Conservation (phyloP, 2,113 vertebrate genomes). For the Mixornis gularis region DNA sequence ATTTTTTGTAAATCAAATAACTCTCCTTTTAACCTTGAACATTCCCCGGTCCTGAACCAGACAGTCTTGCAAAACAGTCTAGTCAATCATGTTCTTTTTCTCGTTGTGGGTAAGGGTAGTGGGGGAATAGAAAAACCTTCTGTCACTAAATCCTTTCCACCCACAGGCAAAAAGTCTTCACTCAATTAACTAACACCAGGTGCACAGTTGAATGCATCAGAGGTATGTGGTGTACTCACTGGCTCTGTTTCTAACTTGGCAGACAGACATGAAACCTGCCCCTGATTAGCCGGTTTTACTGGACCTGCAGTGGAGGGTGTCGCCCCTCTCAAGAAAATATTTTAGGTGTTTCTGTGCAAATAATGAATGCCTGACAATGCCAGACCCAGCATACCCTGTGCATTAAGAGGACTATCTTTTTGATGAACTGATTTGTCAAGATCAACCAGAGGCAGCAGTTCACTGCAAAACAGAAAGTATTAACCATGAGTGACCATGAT, state of each 20-base stretch:
- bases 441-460: neutral
- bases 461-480: neutral
- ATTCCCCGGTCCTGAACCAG: constrained; percentile 20
- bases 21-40: constrained; percentile 22
- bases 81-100: constrained; percentile 61
- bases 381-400: neutral
- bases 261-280: constrained; percentile 33
- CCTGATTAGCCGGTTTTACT: constrained; percentile 53
- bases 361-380: neutral
- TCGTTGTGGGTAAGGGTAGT: constrained; percentile 12
- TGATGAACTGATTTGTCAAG: neutral
- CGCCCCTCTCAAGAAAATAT: neutral
- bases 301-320: neutral
- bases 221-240: constrained; percentile 53
- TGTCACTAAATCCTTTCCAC: constrained; percentile 71
- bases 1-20: constrained; percentile 48
- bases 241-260: constrained; percentile 44
- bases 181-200: constrained; percentile 74
- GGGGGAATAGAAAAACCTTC: constrained; percentile 59
- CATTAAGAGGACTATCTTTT: neutral
- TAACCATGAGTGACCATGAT: neutral
- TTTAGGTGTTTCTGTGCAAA: neutral
- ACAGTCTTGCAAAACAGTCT: constrained; percentile 55
- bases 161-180: constrained; percentile 67
- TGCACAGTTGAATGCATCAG: constrained; percentile 67